These are phyloP conservation scores for Phaetusa simplex DNA, from an alignment of 2,113 vertebrate genomes.

Conservation along the genomic window DNA sequence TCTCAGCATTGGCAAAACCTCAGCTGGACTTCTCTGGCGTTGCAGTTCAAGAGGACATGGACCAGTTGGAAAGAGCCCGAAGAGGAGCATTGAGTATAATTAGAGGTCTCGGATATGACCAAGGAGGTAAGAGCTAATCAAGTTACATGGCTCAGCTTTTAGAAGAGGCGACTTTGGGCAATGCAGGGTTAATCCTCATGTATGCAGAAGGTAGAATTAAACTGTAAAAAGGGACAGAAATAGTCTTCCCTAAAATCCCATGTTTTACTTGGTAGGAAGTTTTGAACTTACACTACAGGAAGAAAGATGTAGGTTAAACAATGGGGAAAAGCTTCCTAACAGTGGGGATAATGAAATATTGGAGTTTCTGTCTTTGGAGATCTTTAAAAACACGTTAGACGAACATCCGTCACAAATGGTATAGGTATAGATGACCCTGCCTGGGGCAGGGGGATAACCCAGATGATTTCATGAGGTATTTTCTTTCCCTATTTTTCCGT, in stretches of 20 bases:
- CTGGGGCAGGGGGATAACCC: neutral
- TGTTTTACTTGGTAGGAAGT: neutral
- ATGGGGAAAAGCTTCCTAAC: neutral
- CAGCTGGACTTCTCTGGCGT: neutral
- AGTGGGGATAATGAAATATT: neutral
- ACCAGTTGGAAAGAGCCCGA: neutral
- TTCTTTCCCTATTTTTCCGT: neutral
- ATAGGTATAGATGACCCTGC: neutral
- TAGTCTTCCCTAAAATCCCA: neutral
- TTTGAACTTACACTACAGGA: neutral
- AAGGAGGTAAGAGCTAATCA: neutral
- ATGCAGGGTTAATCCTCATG: neutral
- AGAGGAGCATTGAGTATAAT: neutral
- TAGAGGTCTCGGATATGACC: neutral
- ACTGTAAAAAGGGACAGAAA: neutral
- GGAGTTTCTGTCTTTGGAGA: neutral
- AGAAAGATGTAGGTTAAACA: neutral
- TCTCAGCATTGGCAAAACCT: neutral
- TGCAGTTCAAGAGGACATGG: neutral
- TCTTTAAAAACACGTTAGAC: neutral
- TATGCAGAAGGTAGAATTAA: neutral
- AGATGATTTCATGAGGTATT: neutral
- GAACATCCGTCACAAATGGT: neutral
- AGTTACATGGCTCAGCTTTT: neutral
- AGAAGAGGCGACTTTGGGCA: neutral